Conservation (phyloP, 1,140 invertebrate species). For the Bicyclus anynana region DNA sequence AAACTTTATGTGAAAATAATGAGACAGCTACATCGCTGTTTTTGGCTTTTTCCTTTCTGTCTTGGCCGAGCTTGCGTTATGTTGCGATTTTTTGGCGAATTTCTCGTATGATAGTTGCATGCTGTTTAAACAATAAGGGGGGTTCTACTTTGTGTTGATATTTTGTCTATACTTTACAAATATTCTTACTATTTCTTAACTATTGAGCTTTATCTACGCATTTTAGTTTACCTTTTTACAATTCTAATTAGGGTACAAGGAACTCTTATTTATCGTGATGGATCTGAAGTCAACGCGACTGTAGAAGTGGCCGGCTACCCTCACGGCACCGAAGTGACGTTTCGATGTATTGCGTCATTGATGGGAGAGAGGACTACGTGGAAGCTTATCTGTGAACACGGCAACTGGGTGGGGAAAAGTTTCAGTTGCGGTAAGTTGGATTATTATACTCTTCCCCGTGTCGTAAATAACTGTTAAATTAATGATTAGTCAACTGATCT, state of each 20-base stretch:
- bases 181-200: constrained; percentile 15
- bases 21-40: constrained; percentile 54
- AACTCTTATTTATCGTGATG: constrained; percentile 82
- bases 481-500: too few relatives aligned
- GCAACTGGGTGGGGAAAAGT: constrained; percentile 87
- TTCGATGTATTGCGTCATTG: constrained; percentile 87
- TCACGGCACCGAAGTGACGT: constrained; percentile 88
- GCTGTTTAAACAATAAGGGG: constrained; percentile 29
- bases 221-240: constrained; percentile 26
- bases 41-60: constrained; percentile 69
- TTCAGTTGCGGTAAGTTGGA: constrained; percentile 79
- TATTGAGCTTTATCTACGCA: constrained; percentile 3
- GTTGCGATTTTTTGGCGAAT: constrained; percentile 54
- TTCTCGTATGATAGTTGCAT: constrained; percentile 56
- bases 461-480: too few relatives aligned
- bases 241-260: constrained; percentile 79
- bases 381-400: constrained; percentile 90
- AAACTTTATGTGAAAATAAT: constrained; percentile 33
- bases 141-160: constrained; percentile 11
- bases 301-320: constrained; percentile 78
- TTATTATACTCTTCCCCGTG: too few relatives aligned
- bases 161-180: constrained; percentile 21
- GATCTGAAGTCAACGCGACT: constrained; percentile 68
- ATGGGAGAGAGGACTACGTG: constrained; percentile 88
- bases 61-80: constrained; percentile 69